Base-by-base conservation (phyloP, 2,113 vertebrate genomes). In the Oreochromis tanganicae region DNA sequence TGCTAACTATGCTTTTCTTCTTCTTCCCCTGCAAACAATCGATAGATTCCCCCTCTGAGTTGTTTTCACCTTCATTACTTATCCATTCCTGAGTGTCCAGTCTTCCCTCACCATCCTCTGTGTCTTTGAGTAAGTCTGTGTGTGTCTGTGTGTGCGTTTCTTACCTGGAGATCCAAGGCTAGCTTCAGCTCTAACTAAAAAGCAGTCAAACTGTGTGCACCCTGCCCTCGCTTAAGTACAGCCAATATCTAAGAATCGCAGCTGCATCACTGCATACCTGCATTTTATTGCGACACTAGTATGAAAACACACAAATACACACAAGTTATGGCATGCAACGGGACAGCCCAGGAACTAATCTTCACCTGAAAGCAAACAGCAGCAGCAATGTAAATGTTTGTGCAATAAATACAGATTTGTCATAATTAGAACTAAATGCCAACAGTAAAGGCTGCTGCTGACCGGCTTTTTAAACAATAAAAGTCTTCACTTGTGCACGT, bases 241-340 rank as follows among this genome's bases (percentile, higher is more conserved):
- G 73, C 27, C 48, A 54, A 66, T 34, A 27, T 85, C 52, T 71
- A 14, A 55, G 48, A 85, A 34, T 82, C 36, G 54, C 48, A 19
- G 27, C 83, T 59, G 66, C 83, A 85, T 83, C 59, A 75, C 46
- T 29, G 81, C 87, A 93, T 89, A 87, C 93, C 92, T 92, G 59
- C 78, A 85, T 91, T 80, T 89, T 89, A 71, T 88, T 87, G 85
- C 75, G 2, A 59, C 90, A 92, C 59, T 4, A 14, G 27, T 34
- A 41, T 2, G 24, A 56, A 81, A n/a, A 89, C 29, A 56, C 78
- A 87, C 57, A 85, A 71, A 46, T 56, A 83, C 57, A 83, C 61
- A 71, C 91, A 84, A 46, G 96, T 90, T 55, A 85, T 46, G 80
- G 85, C 95, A 93, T 36, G 95, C 73, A 88, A 83, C 29, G 80